Evolutionary conservation across 2,113 vertebrate species (phyloP).

Genomic region (Ploceus nigricollis): DNA sequence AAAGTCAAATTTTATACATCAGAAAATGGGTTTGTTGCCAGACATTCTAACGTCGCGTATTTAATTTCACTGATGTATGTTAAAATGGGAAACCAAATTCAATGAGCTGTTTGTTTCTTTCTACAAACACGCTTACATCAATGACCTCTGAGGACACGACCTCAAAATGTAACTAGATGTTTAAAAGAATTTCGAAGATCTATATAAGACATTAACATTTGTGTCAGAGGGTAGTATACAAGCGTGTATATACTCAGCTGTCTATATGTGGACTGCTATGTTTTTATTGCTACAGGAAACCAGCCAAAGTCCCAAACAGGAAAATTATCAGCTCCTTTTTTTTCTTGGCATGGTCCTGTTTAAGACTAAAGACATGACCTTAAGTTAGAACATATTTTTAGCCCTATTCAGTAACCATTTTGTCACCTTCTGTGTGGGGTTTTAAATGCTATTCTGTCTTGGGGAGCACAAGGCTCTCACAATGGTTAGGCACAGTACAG

Average conservation of each 20-base stretch:
- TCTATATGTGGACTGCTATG: conserved; percentile 49
- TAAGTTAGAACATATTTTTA: conserved; percentile 42
- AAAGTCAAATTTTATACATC: conserved; percentile 62
- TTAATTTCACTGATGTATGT: conserved; percentile 66
- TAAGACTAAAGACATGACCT: conserved; percentile 30
- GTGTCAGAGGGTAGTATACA: conserved; percentile 62
- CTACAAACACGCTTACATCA: conserved; percentile 58
- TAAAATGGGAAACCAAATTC: conserved; percentile 62
- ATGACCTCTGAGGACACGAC: conserved; percentile 66
- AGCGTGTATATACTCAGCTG: conserved; percentile 58
- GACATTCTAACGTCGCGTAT: conserved; percentile 21
- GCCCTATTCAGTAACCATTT: conserved; percentile 43
- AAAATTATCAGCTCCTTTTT: conserved; percentile 23
- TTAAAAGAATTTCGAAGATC: conserved; percentile 64
- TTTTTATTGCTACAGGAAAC: conserved; percentile 67
- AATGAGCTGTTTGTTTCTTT: conserved; percentile 67
- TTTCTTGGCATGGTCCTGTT: conserved; percentile 1
- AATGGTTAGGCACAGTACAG: background rate
- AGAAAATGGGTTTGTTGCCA: conserved; percentile 55
- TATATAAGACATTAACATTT: conserved; percentile 64
- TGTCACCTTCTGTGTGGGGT: background rate
- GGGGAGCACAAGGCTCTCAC: background rate
- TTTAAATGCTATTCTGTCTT: background rate
- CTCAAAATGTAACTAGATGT: conserved; percentile 66
- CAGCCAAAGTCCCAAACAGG: conserved; percentile 67